Evolutionary conservation across 2,888 invertebrate genomes (phyloP).

Genomic region (Caenorhabditis sp.): DNA sequence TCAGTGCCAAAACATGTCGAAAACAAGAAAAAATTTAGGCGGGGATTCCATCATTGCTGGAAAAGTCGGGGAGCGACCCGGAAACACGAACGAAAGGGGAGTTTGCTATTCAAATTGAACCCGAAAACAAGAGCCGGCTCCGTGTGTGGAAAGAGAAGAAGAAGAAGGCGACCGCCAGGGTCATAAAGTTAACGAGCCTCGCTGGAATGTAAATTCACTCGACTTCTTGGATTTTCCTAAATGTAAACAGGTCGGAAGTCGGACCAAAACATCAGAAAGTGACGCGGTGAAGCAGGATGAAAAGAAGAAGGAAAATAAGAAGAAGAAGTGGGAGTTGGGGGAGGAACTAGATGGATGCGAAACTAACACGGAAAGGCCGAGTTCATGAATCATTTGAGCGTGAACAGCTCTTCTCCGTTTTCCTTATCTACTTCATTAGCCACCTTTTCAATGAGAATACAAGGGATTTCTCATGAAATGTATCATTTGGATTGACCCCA

Average conservation of each 20-base stretch:
- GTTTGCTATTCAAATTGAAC: constrained; percentile 39
- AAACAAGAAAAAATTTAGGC: neutral
- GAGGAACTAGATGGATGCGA: neutral
- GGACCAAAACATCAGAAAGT: neutral
- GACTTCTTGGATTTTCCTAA: neutral
- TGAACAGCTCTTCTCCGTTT: neutral
- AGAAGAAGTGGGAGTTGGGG: neutral
- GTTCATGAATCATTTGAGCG: constrained; percentile 11
- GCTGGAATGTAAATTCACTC: constrained; percentile 10
- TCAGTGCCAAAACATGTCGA: too few relatives aligned
- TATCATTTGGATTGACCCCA: too few relatives aligned
- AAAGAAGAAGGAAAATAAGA: neutral
- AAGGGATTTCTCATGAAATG: too few relatives aligned
- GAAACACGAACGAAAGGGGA: constrained; percentile 10
- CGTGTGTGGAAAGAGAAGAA: neutral
- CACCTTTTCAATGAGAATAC: too few relatives aligned
- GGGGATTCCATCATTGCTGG: constrained; percentile 9
- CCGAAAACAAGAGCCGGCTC: constrained; percentile 24
- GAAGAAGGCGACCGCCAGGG: constrained; percentile 17
- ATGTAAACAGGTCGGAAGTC: constrained; percentile 30
- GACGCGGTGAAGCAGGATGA: too few relatives aligned
- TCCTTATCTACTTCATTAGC: neutral
- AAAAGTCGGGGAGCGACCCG: constrained; percentile 10
- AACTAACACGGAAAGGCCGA: neutral
- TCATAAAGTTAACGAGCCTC: constrained; percentile 49